phyloP scores from a whole-genome alignment of 2,888 invertebrate species.

The Tiliacea aurago region DNA sequence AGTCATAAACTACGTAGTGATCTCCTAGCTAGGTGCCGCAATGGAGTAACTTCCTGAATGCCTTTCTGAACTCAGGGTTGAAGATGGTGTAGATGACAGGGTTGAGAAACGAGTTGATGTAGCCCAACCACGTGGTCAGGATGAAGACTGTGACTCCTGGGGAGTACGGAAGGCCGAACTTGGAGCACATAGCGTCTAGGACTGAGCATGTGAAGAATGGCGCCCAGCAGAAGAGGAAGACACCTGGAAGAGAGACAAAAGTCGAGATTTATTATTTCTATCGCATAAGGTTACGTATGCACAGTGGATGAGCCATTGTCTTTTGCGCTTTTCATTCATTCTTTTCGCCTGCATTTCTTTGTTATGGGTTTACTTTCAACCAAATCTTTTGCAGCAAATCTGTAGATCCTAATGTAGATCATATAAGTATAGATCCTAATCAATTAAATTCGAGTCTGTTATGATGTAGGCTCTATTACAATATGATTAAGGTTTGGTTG shows the following conservation, averaged over 20 bases:
- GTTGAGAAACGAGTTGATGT: constrained; percentile 98
- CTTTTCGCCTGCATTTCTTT: too few relatives aligned
- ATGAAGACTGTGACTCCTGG: constrained; percentile 97
- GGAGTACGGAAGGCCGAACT: constrained; percentile 94
- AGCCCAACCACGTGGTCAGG: constrained; percentile 99
- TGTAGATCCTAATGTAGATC: too few relatives aligned
- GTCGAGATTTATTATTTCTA: too few relatives aligned
- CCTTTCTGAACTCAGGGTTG: constrained; percentile 99
- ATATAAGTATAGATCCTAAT: too few relatives aligned
- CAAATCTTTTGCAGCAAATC: too few relatives aligned
- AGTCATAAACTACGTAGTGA: constrained; percentile 82
- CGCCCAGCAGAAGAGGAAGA: constrained; percentile 99
- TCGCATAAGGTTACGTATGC: too few relatives aligned
- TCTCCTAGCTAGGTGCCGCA: constrained; percentile 90
- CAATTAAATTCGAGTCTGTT: too few relatives aligned
- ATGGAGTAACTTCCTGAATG: constrained; percentile 97
- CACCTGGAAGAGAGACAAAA: constrained; percentile 92
- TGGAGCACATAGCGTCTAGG: constrained; percentile 98
- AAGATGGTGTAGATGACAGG: constrained; percentile 98
- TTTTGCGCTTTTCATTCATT: too few relatives aligned
- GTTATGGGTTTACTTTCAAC: too few relatives aligned
- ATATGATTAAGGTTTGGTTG: too few relatives aligned
- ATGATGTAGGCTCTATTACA: too few relatives aligned
- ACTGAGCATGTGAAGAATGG: constrained; percentile 99
- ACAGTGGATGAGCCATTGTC: too few relatives aligned